Conservation (phyloP, 2,113 vertebrate species). For the Xiphorhynchus elegans region DNA sequence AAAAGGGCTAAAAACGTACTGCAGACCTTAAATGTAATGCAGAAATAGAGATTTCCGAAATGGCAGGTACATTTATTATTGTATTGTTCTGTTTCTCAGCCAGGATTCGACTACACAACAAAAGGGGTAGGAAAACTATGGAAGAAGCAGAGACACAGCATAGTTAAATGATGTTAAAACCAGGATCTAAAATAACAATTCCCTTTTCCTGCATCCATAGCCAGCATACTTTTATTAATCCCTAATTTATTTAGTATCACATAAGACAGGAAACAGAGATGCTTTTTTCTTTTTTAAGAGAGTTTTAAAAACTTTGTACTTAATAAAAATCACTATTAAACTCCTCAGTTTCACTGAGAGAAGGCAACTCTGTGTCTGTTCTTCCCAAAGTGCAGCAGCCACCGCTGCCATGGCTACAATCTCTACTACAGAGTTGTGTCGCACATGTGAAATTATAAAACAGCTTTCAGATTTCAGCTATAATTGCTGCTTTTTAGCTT, state of each 20-base stretch:
- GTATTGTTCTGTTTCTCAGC: background rate
- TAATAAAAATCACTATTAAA: background rate
- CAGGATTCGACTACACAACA: background rate
- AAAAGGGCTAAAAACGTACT: background rate
- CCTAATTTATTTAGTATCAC: background rate
- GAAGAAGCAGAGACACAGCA: background rate
- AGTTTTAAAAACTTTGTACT: background rate
- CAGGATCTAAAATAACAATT: background rate
- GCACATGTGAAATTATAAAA: background rate
- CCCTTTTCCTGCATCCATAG: background rate
- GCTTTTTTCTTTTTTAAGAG: background rate
- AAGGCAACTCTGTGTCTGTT: background rate
- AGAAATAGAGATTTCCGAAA: background rate
- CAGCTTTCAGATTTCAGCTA: background rate
- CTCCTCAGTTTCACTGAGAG: background rate
- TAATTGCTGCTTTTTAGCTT: conserved; percentile 38
- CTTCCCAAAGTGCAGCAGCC: background rate
- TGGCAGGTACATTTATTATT: background rate
- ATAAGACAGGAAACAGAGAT: background rate
- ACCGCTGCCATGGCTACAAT: conserved; percentile 60
- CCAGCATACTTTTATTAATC: background rate
- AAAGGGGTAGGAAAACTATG: background rate
- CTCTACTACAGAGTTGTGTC: background rate
- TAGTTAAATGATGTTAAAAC: background rate
- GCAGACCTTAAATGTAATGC: background rate